A percentile compares a stretch with the other conserved stretches of the same genome.
Evolutionary conservation across 2,797 vertebrate genomes (phyloP).

Genomic region (Catharus ustulatus): DNA sequence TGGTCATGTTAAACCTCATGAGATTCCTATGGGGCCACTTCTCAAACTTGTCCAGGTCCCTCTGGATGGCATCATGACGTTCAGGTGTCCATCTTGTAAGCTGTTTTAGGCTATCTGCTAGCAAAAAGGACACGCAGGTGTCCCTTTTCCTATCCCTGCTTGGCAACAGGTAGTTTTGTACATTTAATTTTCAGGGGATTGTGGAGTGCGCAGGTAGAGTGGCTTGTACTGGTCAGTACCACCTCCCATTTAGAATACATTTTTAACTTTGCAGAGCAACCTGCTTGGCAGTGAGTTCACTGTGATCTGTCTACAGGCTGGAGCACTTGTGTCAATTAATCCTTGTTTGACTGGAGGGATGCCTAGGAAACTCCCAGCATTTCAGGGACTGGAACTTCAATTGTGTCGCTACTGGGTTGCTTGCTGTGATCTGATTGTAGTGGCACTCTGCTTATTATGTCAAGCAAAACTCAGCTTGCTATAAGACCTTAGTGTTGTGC

Average conservation of each 20-base stretch:
- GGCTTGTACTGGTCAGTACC: not conserved
- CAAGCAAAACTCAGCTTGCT: not conserved
- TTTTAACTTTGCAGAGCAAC: not conserved
- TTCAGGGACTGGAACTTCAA: not conserved
- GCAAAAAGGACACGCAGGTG: accelerated
- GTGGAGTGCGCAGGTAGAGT: not conserved
- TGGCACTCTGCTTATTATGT: not conserved
- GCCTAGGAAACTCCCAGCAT: not conserved
- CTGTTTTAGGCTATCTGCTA: not conserved
- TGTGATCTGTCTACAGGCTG: not conserved
- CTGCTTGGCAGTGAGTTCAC: not conserved
- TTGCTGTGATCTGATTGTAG: not conserved
- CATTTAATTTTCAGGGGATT: not conserved
- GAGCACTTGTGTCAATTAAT: not conserved
- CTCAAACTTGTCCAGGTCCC: not conserved
- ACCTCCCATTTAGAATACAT: not conserved
- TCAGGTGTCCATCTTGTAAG: not conserved
- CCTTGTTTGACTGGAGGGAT: not conserved
- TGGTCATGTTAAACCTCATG: too few species aligned
- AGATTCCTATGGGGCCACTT: too few species aligned
- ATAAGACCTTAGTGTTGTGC: not conserved
- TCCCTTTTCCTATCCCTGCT: not conserved
- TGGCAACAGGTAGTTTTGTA: not conserved
- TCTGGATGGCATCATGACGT: not conserved
- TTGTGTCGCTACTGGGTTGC: not conserved